phyloP scores from a whole-genome alignment of 2,888 invertebrate genomes.

The Smittia sp. region DNA sequence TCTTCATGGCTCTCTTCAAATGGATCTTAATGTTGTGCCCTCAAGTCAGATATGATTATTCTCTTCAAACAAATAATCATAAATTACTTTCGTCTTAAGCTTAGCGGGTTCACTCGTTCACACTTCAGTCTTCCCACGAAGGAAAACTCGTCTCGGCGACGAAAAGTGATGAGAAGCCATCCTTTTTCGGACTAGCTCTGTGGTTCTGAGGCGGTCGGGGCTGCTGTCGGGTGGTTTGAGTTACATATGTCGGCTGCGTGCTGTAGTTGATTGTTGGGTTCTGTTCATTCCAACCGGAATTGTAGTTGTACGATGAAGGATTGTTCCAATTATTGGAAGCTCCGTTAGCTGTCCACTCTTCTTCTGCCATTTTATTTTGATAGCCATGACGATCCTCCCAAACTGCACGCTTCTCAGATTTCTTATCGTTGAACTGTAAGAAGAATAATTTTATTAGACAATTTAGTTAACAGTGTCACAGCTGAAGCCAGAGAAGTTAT shows the following conservation, averaged over 20 bases:
- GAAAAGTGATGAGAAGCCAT: constrained; percentile 55
- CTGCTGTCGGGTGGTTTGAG: constrained; percentile 43
- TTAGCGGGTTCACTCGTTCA: too few species aligned
- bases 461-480: constrained; percentile 44
- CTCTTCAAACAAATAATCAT: too few species aligned
- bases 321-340: constrained; percentile 42
- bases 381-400: constrained; percentile 52
- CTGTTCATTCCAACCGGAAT: constrained; percentile 51
- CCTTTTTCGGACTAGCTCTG: constrained; percentile 45
- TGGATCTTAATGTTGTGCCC: too few species aligned
- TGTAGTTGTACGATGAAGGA: constrained; percentile 52
- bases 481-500: neutral
- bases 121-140: constrained; percentile 63
- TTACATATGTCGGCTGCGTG: constrained; percentile 43
- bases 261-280: constrained; percentile 50
- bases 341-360: constrained; percentile 44
- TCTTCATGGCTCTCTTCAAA: too few species aligned
- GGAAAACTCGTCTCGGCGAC: constrained; percentile 62
- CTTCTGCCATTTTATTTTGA: constrained; percentile 44
- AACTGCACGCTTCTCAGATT: constrained; percentile 49
- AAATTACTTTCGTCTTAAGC: too few species aligned
- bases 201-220: constrained; percentile 45
- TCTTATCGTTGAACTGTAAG: neutral
- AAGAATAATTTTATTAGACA: constrained; percentile 45
- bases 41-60: too few species aligned